A percentile compares a stretch with the other conserved stretches of the same genome.
Evolutionary conservation across 2,888 invertebrate genomes (phyloP).

Genomic region (Bedellia somnulentella): DNA sequence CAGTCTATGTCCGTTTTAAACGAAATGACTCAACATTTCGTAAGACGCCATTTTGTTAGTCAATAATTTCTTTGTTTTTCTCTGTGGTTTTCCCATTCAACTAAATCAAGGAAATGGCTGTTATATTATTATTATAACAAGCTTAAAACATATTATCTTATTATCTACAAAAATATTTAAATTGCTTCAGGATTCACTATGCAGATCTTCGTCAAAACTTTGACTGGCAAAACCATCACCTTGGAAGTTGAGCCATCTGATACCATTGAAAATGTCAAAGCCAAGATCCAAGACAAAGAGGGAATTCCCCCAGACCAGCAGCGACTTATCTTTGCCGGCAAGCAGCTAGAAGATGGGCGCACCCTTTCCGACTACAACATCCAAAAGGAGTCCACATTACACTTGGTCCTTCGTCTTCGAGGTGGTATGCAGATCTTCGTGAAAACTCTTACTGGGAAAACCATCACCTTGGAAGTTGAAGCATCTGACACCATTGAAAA

Average conservation of each 20-base stretch:
- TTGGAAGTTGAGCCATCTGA: neutral
- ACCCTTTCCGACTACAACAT: constrained; percentile 17
- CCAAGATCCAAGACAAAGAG: neutral
- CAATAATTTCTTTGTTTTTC: constrained; percentile 44
- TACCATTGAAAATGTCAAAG: neutral
- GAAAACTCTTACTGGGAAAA: constrained; percentile 27
- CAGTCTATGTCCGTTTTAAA: too few relatives aligned
- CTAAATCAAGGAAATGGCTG: too few relatives aligned
- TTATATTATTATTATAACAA: too few relatives aligned
- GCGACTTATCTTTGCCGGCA: neutral
- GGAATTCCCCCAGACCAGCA: neutral
- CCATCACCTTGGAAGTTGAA: constrained; percentile 33
- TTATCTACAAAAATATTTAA: too few relatives aligned
- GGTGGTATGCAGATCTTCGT: constrained; percentile 26
- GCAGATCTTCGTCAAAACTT: constrained; percentile 30
- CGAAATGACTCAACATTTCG: too few relatives aligned
- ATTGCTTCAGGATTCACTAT: constrained; percentile 33
- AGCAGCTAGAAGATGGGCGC: neutral
- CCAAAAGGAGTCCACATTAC: constrained; percentile 18
- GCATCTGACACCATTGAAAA: constrained; percentile 36
- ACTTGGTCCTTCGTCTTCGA: constrained; percentile 17
- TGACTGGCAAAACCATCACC: constrained; percentile 8
- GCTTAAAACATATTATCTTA: too few relatives aligned
- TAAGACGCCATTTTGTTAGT: constrained; percentile 46
- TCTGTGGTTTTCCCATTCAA: too few relatives aligned